These are phyloP conservation scores for Hermodice carunculata DNA, from an alignment of 2,888 invertebrate genomes.

Conservation along the genomic window DNA sequence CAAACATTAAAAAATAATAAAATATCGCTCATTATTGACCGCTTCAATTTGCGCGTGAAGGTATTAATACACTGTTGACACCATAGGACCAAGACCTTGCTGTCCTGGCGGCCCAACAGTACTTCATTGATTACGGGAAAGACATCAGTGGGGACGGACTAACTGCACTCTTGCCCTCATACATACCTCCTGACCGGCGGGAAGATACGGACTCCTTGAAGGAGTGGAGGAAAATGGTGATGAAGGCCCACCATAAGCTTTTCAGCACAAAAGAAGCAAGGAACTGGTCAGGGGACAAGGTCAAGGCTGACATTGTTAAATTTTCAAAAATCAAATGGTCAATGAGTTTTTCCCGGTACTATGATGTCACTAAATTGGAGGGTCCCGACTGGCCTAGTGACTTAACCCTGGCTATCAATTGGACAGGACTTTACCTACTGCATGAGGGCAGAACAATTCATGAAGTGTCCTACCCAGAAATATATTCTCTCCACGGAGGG, in stretches of 20 bases:
- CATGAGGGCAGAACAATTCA: not conserved
- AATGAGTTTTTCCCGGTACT: conserved; percentile 21
- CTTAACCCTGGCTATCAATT: conserved; percentile 17
- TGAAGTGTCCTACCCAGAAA: conserved; percentile 11
- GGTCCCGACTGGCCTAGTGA: conserved; percentile 17
- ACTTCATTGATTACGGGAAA: conserved; percentile 34
- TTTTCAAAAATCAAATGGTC: conserved; percentile 15
- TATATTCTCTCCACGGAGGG: too few species aligned
- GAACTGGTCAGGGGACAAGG: conserved; percentile 9
- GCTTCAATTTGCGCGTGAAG: too few species aligned
- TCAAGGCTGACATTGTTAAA: conserved; percentile 17
- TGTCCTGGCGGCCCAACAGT: conserved; percentile 35
- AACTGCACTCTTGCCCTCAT: conserved; percentile 22
- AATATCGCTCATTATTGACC: too few species aligned
- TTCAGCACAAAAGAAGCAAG: conserved; percentile 7
- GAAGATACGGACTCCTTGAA: not conserved
- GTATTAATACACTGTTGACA: too few species aligned
- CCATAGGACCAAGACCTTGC: conserved; percentile 36
- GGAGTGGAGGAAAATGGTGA: conserved; percentile 9
- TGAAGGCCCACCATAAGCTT: conserved; percentile 13
- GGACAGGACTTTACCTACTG: conserved; percentile 15
- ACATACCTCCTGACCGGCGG: conserved; percentile 13
- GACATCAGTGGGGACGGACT: conserved; percentile 30
- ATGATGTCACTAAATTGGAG: conserved; percentile 17
- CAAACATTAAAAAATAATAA: too few species aligned